Base-by-base conservation (phyloP, 2,888 invertebrate species). In the Andrena trimmerana region DNA sequence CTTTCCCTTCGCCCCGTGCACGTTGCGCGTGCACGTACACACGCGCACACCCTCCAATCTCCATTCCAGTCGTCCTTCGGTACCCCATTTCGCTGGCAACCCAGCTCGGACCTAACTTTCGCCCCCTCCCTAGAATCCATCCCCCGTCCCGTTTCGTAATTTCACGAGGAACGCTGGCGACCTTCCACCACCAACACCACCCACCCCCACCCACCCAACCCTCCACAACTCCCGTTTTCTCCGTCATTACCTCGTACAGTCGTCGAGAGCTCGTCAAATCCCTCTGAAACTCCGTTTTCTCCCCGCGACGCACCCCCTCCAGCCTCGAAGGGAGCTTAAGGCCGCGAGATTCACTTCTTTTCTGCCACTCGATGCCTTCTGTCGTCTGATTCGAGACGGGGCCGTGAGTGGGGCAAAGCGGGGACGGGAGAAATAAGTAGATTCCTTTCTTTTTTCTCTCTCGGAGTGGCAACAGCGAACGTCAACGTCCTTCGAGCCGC, bases 111-210 rank as follows among this genome's bases (percentile, higher is more conserved):
- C 78, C 67, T 62, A 74, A 71, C 76, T 73, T 82, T 60, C 83
- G 29, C 57, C 52, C 52, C 8, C 73, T 36, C 57, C 4, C 13
- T 13, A 59, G 62, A 74, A 78, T 81, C 78, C 68, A 71, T 70
- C 78, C 70, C 24, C 50, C 66, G 68, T 63, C 63, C 74, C 79
- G 74, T 66, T 82, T 72, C 75, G 76, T 75, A 83, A 85, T 86
- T 86, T 70, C 75, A 29, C 72, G 63, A 70, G 74, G 65, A 78
- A 78, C 69, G 60, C 48, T 60, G 48, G 20, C 72, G 52, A 63
- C 52, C 59, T 29, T 31, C n/a, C 65, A 7, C 33, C 10, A 31
- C n/a, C 65, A 7, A 24, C 10, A 31, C n/a, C n/a, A n/a, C 57
- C 57, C 2, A 8, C 62, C 5, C 8, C 54, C 24, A 2, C 33